phyloP scores from a whole-genome alignment of 2,888 invertebrate species.

The Spisula solida region DNA sequence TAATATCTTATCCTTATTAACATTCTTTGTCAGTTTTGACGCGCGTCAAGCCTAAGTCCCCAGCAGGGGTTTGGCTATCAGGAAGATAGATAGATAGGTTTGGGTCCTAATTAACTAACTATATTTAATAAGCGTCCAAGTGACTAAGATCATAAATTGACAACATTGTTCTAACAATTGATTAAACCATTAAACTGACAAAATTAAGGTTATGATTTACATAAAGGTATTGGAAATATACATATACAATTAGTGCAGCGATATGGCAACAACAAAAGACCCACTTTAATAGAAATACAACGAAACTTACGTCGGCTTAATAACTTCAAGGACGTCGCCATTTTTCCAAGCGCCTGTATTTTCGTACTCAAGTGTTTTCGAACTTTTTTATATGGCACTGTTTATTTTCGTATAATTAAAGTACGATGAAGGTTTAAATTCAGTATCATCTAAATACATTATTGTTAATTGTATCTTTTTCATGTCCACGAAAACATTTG shows the following conservation, averaged over 20 bases:
- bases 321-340: slow-evolving; percentile 61
- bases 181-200: background rate
- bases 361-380: background rate
- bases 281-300: slow-evolving; percentile 6
- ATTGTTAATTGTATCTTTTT: too few relatives aligned
- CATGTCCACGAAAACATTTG: too few relatives aligned
- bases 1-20: too few relatives aligned
- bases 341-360: slow-evolving; percentile 32
- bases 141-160: slow-evolving; percentile 15
- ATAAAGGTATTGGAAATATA: background rate
- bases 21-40: too few relatives aligned
- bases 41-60: too few relatives aligned
- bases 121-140: slow-evolving; percentile 13
- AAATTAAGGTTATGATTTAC: too few relatives aligned
- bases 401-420: too few relatives aligned
- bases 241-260: background rate
- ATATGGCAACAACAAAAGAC: background rate
- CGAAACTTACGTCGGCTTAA: slow-evolving; percentile 34
- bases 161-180: background rate
- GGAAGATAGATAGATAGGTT: too few relatives aligned
- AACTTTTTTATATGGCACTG: background rate
- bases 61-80: too few relatives aligned
- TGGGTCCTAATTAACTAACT: background rate
- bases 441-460: too few relatives aligned
- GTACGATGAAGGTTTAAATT: too few relatives aligned